Percentiles rank a stretch among this genome's conserved stretches.
Evolutionary conservation across 2,113 vertebrate genomes (phyloP).

Genomic region (Ptilorrhoa leucosticta): DNA sequence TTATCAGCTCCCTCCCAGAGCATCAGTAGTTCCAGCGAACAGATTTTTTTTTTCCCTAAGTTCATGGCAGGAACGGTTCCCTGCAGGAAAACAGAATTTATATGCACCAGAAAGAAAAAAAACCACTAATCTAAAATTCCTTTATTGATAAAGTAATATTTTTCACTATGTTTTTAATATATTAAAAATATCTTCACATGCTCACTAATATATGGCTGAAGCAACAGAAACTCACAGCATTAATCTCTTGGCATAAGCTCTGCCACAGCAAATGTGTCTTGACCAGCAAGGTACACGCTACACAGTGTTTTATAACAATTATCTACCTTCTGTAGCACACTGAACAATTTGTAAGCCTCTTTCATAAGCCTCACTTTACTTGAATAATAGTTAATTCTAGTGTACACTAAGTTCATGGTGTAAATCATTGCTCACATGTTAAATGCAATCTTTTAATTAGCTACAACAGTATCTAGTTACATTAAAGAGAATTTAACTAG

Average conservation of each 20-base stretch:
- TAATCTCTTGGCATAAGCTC: background rate
- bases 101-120: background rate
- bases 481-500: background rate
- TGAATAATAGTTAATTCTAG: background rate
- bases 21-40: background rate
- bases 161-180: background rate
- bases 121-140: background rate
- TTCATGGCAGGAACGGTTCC: background rate
- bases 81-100: background rate
- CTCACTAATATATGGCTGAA: background rate
- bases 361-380: background rate
- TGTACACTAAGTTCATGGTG: background rate
- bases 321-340: background rate
- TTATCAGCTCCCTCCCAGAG: background rate
- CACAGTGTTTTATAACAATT: background rate
- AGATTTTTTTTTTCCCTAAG: background rate
- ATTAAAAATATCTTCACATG: background rate
- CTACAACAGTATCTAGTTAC: background rate
- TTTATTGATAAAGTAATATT: background rate
- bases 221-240: background rate
- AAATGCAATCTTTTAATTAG: background rate
- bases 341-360: background rate
- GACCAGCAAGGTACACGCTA: background rate
- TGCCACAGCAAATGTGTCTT: background rate
- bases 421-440: background rate